Base-by-base conservation (phyloP, 2,113 vertebrate species). In the Delphinus delphis region DNA sequence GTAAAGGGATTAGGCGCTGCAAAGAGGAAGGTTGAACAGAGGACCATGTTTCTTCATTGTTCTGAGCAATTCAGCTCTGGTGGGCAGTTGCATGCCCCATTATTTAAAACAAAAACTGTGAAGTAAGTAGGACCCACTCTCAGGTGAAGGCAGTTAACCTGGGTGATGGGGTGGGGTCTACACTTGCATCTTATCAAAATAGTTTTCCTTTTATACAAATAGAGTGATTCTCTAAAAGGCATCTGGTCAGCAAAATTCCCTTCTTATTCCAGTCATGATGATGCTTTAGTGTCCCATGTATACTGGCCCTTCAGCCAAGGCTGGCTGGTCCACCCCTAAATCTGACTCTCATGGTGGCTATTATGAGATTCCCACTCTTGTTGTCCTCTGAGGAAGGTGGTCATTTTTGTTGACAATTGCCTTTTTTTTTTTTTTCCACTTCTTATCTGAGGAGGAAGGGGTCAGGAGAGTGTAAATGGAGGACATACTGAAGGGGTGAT, bases 1-100 rank as follows among this genome's bases (percentile, higher is more conserved):
- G 96, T 97, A 95, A 91, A 92, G 93, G 92, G 87, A 82, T 96
- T 96, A 96, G 92, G 68, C n/a, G 12, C 60, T 71, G 18, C 88
- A n/a, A 21, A 88, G 70, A 70, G 63, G 73, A 84, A 82, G 41
- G 62, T 55, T 70, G 95, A 85, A 88, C n/a, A 63, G 67, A 79
- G 36, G 53, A 76, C 68, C 38, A 0, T 0, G 31, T 15, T 47
- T 93, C 81, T 96, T 89, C 44, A 44, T 71, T 86, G 81, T 93
- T 97, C 47, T 62, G 87, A 71, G 62, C 63, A 23, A 3, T 73
- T 80, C 36, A 26, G 86, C 55, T 73, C 65, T 76, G 53, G 38
- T 73, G 74, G 71, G 77, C 76, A 76, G 71, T 63, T 82, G 63
- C n/a, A 3, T 7, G 25, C 11, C 9, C 58, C 28, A 25, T 86